A percentile compares a stretch with the other conserved stretches of the same genome.
phyloP scores from a whole-genome alignment of 2,113 vertebrate species.

The Otus sunia region DNA sequence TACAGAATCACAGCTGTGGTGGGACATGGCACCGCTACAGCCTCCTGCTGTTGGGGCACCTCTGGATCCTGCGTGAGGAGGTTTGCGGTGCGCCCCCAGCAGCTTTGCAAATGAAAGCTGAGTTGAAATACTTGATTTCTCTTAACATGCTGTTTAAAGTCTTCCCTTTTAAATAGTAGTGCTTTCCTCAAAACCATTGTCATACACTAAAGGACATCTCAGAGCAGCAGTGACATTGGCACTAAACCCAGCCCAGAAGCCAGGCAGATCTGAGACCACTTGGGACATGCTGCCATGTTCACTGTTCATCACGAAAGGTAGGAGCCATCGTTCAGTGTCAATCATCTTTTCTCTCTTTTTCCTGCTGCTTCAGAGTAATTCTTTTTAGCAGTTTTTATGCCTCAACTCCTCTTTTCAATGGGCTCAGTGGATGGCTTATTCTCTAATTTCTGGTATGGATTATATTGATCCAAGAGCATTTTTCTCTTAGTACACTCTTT shows the following conservation, averaged over 20 bases:
- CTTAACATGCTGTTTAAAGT: background rate
- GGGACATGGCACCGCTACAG: accelerated
- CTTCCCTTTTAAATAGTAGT: background rate
- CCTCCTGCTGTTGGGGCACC: background rate
- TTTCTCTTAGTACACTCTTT: background rate
- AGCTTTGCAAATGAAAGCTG: background rate
- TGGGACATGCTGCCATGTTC: accelerated
- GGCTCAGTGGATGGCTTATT: background rate
- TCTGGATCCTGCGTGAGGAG: background rate
- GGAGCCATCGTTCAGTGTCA: background rate
- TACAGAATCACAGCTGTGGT: background rate
- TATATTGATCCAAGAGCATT: background rate
- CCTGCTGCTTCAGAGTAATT: background rate
- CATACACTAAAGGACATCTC: background rate
- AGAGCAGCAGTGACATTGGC: background rate
- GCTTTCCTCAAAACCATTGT: background rate
- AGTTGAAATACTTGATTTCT: background rate
- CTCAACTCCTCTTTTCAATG: background rate
- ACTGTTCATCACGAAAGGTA: background rate
- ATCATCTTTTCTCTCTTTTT: background rate
- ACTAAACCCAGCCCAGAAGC: background rate
- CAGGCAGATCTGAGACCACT: background rate
- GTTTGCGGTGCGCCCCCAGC: background rate
- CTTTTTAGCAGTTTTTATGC: background rate
- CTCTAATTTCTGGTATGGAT: background rate